These are phyloP conservation scores for Eulemur coronatus DNA, from an alignment of 2,797 vertebrate genomes.

Conservation along the genomic window DNA sequence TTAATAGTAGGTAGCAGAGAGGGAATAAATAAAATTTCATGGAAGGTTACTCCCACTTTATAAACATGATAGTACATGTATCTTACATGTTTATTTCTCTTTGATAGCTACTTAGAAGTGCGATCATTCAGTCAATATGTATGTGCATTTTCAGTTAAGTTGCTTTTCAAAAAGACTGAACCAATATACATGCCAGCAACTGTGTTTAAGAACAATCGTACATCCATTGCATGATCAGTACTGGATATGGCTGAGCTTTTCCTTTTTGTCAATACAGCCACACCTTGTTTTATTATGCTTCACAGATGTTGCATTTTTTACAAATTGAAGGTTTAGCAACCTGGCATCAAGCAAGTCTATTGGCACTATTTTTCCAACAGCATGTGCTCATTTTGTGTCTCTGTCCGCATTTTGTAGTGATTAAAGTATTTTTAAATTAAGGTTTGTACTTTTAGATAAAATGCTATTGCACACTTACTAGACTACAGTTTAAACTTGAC, in stretches of 20 bases:
- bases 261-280: not conserved
- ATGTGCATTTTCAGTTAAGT: not conserved
- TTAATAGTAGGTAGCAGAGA: not conserved
- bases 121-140: not conserved
- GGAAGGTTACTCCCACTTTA: not conserved
- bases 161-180: not conserved
- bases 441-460: not conserved
- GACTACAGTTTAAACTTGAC: not conserved
- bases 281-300: not conserved
- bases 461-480: not conserved
- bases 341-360: not conserved
- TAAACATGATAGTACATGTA: not conserved
- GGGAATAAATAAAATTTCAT: not conserved
- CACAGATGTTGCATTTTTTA: not conserved
- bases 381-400: not conserved
- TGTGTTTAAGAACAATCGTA: not conserved
- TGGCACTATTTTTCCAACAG: not conserved
- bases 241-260: not conserved
- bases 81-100: not conserved
- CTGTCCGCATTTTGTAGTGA: not conserved
- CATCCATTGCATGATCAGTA: not conserved
- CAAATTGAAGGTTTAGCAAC: not conserved
- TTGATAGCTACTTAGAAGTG: not conserved
- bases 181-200: not conserved
- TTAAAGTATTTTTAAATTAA: not conserved